phyloP scores from a whole-genome alignment of 2,797 vertebrate genomes.

The Chlorospingus flavigularis region DNA sequence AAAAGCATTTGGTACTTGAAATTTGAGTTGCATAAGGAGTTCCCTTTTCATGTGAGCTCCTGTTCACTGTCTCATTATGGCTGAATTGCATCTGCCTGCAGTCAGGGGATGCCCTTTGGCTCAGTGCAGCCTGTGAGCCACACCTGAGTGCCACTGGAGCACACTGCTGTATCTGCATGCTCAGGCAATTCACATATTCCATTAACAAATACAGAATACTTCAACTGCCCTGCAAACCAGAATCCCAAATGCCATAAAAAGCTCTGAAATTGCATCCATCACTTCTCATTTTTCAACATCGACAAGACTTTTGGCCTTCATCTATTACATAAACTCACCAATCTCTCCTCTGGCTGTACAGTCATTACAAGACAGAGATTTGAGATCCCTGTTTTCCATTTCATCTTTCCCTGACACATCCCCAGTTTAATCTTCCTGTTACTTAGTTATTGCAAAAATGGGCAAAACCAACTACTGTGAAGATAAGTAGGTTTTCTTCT shows the following conservation, averaged over 20 bases:
- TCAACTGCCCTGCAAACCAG: not conserved
- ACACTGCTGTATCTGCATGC: not conserved
- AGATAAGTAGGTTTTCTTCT: not conserved
- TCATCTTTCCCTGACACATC: not conserved
- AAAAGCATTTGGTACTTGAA: not conserved
- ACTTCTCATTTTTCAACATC: not conserved
- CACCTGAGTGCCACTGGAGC: not conserved
- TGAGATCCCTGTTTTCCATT: not conserved
- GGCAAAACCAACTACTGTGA: not conserved
- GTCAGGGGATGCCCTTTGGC: not conserved
- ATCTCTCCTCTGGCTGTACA: not conserved
- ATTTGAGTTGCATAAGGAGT: not conserved
- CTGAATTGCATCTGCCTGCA: not conserved
- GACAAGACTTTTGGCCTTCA: not conserved
- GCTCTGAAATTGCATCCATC: not conserved
- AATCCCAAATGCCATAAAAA: not conserved
- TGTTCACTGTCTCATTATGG: not conserved
- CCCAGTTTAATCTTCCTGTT: not conserved
- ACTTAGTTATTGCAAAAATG: not conserved
- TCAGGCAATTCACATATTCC: not conserved
- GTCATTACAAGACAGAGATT: not conserved
- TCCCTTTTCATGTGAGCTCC: not conserved
- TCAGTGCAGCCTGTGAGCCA: not conserved
- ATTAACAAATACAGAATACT: not conserved
- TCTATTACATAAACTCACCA: not conserved